Evolutionary conservation across 2,888 invertebrate species (phyloP).

Genomic region (Synanthedon tipuliformis): DNA sequence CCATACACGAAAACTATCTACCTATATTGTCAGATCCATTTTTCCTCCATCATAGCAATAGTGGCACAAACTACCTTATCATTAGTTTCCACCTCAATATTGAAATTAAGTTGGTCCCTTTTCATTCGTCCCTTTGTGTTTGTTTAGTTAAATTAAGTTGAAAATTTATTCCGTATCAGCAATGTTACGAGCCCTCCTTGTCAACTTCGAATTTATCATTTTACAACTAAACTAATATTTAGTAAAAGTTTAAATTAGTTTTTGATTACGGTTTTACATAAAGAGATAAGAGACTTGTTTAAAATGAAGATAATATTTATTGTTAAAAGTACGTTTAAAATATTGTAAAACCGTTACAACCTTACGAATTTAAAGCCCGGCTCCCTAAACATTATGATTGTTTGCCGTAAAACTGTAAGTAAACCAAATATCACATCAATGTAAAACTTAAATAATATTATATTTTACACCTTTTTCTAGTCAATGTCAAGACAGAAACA

Average conservation of each 20-base stretch:
- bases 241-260: conserved; percentile 33
- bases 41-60: conserved; percentile 8
- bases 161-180: conserved; percentile 68
- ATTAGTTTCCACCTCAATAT: conserved; percentile 63
- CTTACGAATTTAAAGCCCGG: too few relatives aligned
- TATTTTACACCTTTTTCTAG: too few relatives aligned
- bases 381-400: too few relatives aligned
- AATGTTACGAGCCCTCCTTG: conserved; percentile 38
- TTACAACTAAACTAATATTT: conserved; percentile 43
- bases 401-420: too few relatives aligned
- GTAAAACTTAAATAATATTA: too few relatives aligned
- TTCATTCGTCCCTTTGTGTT: conserved; percentile 54
- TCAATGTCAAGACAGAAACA: too few relatives aligned
- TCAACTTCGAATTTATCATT: conserved; percentile 64
- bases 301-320: too few relatives aligned
- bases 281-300: too few relatives aligned
- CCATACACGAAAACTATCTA: background rate
- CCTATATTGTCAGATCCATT: background rate
- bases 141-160: conserved; percentile 69
- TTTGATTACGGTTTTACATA: conserved; percentile 18
- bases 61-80: conserved; percentile 51
- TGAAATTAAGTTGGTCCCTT: conserved; percentile 60
- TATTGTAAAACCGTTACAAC: too few relatives aligned
- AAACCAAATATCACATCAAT: too few relatives aligned
- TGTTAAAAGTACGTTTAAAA: too few relatives aligned